Evolutionary conservation across 2,797 vertebrate genomes (phyloP).

Genomic region (Heteromormyrus szaboi): DNA sequence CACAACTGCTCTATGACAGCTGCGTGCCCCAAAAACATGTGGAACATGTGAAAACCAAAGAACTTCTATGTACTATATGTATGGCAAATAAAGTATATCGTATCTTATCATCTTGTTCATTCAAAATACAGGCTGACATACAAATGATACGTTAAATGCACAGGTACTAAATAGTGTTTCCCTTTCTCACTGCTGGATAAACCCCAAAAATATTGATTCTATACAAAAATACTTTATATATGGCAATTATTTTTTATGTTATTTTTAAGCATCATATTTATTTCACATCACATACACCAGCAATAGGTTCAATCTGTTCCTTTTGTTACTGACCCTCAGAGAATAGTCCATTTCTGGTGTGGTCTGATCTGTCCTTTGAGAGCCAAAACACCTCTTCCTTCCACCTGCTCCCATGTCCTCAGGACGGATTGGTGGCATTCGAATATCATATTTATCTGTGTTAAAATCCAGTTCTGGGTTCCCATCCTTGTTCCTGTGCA

Average conservation of each 20-base stretch:
- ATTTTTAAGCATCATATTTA: background rate
- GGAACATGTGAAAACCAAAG: background rate
- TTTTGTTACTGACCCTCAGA: constrained; percentile 62
- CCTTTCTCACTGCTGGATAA: background rate
- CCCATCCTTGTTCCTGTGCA: constrained; percentile 66
- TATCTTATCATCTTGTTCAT: background rate
- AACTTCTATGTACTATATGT: background rate
- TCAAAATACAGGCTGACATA: background rate
- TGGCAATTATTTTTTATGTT: background rate
- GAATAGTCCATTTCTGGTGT: constrained; percentile 70
- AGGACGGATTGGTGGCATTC: constrained; percentile 55
- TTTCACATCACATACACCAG: background rate
- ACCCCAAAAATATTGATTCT: background rate
- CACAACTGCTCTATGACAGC: background rate
- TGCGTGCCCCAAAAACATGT: background rate
- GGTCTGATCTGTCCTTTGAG: constrained; percentile 47
- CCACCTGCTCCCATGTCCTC: constrained; percentile 52
- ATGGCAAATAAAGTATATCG: background rate
- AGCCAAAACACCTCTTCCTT: constrained; percentile 41
- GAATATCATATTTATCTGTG: constrained; percentile 58
- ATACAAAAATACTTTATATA: background rate
- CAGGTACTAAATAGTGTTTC: background rate
- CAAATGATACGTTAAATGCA: background rate
- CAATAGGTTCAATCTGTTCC: background rate
- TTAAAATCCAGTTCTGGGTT: constrained; percentile 75